Conservation (phyloP, 1,140 invertebrate genomes). For the Bombus confusus region DNA sequence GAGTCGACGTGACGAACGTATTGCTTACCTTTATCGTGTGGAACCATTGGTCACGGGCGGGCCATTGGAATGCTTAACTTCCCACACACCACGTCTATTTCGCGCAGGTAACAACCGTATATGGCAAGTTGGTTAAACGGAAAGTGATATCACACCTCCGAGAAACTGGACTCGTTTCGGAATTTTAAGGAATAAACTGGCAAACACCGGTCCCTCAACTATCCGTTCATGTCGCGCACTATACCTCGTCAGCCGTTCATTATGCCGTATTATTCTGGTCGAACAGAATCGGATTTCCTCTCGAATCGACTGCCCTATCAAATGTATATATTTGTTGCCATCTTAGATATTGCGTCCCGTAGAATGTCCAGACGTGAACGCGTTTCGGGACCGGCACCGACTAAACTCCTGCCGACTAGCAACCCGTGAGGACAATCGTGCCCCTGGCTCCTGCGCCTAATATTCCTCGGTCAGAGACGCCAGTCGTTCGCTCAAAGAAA, state of each 20-base stretch:
- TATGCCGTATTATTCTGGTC: slow-evolving; percentile 11
- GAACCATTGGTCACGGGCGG: slow-evolving; percentile 58
- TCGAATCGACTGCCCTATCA: slow-evolving; percentile 70
- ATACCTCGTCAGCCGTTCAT: slow-evolving; percentile 48
- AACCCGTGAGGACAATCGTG: slow-evolving; percentile 62
- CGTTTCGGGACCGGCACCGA: slow-evolving; percentile 76
- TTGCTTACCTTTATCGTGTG: slow-evolving; percentile 61
- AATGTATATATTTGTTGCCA: slow-evolving; percentile 74
- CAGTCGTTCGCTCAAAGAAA: not conserved
- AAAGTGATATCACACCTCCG: slow-evolving; percentile 36
- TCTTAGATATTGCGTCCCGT: slow-evolving; percentile 66
- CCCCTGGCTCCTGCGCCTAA: slow-evolving; percentile 56
- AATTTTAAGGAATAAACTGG: slow-evolving; percentile 29
- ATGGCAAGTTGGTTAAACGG: slow-evolving; percentile 11
- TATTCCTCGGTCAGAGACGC: not conserved
- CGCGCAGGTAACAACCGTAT: slow-evolving; percentile 9
- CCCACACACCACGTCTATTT: slow-evolving; percentile 40
- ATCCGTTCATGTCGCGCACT: slow-evolving; percentile 40
- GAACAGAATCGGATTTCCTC: slow-evolving; percentile 33
- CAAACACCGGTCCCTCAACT: slow-evolving; percentile 34
- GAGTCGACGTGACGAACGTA: not conserved
- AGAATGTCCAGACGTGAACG: slow-evolving; percentile 70
- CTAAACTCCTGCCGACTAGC: slow-evolving; percentile 74
- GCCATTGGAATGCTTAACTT: slow-evolving; percentile 47
- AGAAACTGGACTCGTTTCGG: not conserved